These are phyloP conservation scores for Lepidurus apus DNA, from an alignment of 1,140 invertebrate species.

Conservation along the genomic window DNA sequence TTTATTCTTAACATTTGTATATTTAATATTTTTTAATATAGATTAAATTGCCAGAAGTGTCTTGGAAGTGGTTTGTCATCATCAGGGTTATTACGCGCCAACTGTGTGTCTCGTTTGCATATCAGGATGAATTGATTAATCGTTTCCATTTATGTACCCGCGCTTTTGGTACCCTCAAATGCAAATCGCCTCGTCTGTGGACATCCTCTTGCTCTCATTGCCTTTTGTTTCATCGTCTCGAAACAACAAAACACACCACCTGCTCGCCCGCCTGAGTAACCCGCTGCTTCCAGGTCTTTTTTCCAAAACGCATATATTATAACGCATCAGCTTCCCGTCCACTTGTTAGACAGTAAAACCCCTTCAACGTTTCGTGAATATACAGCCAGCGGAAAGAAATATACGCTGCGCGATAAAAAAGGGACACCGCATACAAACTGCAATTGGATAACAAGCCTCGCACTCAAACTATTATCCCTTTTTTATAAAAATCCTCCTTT, in stretches of 20 bases:
- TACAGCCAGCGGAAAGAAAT: background rate
- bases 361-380: background rate
- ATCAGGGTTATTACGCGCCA: background rate
- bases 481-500: background rate
- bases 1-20: background rate
- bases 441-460: background rate
- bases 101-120: background rate
- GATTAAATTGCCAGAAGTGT: background rate
- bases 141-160: background rate
- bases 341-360: background rate
- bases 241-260: background rate
- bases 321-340: background rate
- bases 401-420: background rate
- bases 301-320: background rate
- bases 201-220: background rate
- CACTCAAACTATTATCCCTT: background rate
- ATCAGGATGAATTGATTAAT: slow-evolving; percentile 4
- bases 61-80: background rate
- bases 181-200: background rate
- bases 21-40: background rate
- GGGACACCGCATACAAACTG: background rate
- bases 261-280: slow-evolving; percentile 20
- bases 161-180: slow-evolving; percentile 8
- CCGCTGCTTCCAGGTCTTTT: background rate
- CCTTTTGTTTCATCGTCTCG: background rate